A percentile compares a stretch with the other conserved stretches of the same genome.
These are phyloP conservation scores for Pantala flavescens DNA, from an alignment of 1,140 invertebrate genomes.

Conservation along the genomic window DNA sequence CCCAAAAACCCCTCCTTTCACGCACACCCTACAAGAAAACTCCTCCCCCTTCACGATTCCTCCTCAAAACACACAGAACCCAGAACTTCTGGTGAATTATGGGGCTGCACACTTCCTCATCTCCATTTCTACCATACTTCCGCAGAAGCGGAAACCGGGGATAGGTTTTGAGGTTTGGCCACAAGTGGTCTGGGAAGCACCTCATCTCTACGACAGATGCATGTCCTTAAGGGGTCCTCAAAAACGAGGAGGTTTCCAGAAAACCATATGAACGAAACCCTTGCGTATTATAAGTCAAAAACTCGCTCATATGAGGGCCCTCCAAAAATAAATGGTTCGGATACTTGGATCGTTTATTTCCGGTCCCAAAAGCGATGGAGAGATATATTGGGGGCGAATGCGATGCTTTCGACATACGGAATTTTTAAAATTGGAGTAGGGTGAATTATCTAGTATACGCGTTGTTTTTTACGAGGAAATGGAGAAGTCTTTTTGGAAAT, in stretches of 20 bases:
- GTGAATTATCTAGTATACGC: neutral
- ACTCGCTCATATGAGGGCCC: neutral
- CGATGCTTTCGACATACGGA: neutral
- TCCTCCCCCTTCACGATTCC: neutral
- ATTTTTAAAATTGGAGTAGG: neutral
- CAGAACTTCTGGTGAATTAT: neutral
- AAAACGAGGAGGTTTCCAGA: neutral
- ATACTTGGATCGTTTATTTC: neutral
- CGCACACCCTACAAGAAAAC: neutral
- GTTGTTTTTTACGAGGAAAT: too few relatives aligned
- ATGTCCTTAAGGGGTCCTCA: too few relatives aligned
- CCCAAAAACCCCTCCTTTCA: too few relatives aligned
- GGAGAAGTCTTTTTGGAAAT: too few relatives aligned
- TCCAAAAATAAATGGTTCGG: neutral
- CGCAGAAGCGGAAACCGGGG: neutral
- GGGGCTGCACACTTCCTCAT: neutral
- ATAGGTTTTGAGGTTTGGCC: neutral
- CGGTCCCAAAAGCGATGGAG: neutral
- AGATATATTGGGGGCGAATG: neutral
- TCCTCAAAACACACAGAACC: slow-evolving; percentile 1
- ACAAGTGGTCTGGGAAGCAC: neutral
- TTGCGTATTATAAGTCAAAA: neutral
- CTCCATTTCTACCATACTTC: neutral
- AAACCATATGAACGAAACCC: neutral
- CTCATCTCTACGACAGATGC: neutral